Evolutionary conservation across 2,797 vertebrate genomes (phyloP), one percentile per base, ranked within the genome.

Genomic region (Taeniopygia guttata): DNA sequence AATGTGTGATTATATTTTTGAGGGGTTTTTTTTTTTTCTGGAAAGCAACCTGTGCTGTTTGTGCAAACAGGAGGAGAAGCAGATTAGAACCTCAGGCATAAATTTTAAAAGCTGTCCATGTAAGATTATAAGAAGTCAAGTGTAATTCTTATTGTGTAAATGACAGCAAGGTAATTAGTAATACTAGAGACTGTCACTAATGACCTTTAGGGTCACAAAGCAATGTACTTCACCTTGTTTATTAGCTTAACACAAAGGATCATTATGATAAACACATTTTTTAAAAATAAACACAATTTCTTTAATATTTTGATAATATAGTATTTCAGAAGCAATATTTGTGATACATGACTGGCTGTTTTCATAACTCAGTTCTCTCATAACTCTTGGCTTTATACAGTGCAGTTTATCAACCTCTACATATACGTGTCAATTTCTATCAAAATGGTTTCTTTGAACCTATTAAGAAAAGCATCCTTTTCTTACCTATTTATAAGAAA

Each of bases 81-180:
- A 63, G 5, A 20, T 27, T 77, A 23, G 43, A 94, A 95, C 75
- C 87, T 95, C 27, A 12, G 87, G 91, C 88, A 96, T 94, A 97
- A 93, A 93, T 92, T 95, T 96, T 92, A 89, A 96, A 97, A 97
- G 82, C 56, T 40, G 90, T 87, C 86, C 77, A 34, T 89, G 70
- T 96, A 94, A 95, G 77, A 97, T 95, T 96, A 74, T 96, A 94
- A 94, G 88, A 94, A 84, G 87, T 97, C 94, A 89, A 94, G 88
- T 94, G 93, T 95, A 95, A 97, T 97, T 98, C 95, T 97, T 95
- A 92, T 36, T 90, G 68, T 96, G 86, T 26, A 60, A 93, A 94
- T 96, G 97, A 96, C 96, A 98, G 92, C 58, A 10, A 93, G 85
- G 96, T 97, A 97, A 97, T 98, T 98, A 98, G 97, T 81, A 94